phyloP scores from a whole-genome alignment of 2,888 invertebrate species.

The Villa cingulata region DNA sequence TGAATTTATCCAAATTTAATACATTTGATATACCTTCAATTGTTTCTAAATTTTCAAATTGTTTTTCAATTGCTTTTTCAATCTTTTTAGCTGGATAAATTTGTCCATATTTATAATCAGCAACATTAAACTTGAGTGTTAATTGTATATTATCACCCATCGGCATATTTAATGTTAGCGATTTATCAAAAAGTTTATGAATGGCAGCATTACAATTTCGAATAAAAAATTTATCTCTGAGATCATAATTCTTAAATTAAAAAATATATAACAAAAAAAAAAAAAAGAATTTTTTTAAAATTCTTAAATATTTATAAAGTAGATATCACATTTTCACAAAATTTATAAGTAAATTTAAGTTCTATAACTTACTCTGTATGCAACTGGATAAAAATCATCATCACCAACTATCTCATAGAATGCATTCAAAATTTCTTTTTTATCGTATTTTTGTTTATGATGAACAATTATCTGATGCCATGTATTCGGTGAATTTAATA shows the following conservation, averaged over 20 bases:
- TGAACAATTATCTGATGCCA: constrained; percentile 7
- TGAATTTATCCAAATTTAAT: constrained; percentile 10
- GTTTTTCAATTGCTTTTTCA: constrained; percentile 4
- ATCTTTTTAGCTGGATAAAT: constrained; percentile 11
- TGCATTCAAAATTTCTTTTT: constrained; percentile 7
- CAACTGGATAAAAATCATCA: constrained; percentile 11
- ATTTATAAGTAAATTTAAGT: too few species aligned
- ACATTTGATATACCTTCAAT: constrained; percentile 10
- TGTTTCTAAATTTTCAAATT: constrained; percentile 4
- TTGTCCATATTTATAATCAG: constrained; percentile 10
- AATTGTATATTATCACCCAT: not conserved
- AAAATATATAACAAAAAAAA: not conserved
- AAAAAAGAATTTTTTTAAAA: too few species aligned
- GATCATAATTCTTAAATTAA: constrained; percentile 3
- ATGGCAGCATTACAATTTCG: constrained; percentile 8
- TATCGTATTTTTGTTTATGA: constrained; percentile 1
- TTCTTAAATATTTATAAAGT: too few species aligned
- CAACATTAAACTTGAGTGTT: constrained; percentile 6
- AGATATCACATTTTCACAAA: too few species aligned
- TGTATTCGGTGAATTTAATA: not conserved
- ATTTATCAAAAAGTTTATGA: constrained; percentile 7
- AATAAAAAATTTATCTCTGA: constrained; percentile 8
- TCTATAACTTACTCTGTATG: constrained; percentile 5
- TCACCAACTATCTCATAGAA: constrained; percentile 6
- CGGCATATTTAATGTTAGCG: constrained; percentile 1